A percentile compares a stretch with the other conserved stretches of the same genome.
phyloP scores from a whole-genome alignment of 2,113 vertebrate genomes.

The Propithecus coquereli region DNA sequence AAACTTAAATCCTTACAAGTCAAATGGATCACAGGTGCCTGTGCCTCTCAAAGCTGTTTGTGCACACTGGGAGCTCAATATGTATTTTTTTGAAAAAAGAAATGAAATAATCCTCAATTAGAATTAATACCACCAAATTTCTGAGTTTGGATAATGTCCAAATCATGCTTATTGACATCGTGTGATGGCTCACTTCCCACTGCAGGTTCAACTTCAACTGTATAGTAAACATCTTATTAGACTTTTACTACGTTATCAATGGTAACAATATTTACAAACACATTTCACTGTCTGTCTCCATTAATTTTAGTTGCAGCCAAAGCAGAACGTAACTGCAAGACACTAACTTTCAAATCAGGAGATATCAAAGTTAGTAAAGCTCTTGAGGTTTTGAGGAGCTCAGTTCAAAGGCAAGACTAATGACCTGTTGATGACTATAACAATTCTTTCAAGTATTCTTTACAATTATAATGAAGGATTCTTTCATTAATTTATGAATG shows the following conservation, averaged over 20 bases:
- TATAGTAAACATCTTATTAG: neutral
- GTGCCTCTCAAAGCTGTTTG: neutral
- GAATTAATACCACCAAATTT: neutral
- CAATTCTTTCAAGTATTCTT: slow-evolving; percentile 28
- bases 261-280: neutral
- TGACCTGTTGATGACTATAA: neutral
- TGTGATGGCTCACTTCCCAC: neutral
- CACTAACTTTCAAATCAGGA: neutral
- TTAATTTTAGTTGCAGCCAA: neutral
- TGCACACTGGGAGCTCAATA: neutral
- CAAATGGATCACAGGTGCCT: neutral
- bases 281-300: neutral
- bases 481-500: neutral
- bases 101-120: neutral
- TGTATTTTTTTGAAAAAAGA: neutral
- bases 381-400: neutral
- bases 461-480: neutral
- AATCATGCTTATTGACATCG: neutral
- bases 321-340: neutral
- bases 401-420: slow-evolving; percentile 44
- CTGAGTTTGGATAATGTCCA: neutral
- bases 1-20: neutral
- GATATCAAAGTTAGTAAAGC: neutral
- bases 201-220: neutral
- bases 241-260: neutral